Evolutionary conservation across 2,888 invertebrate genomes (phyloP).

Genomic region (Seira musarum): DNA sequence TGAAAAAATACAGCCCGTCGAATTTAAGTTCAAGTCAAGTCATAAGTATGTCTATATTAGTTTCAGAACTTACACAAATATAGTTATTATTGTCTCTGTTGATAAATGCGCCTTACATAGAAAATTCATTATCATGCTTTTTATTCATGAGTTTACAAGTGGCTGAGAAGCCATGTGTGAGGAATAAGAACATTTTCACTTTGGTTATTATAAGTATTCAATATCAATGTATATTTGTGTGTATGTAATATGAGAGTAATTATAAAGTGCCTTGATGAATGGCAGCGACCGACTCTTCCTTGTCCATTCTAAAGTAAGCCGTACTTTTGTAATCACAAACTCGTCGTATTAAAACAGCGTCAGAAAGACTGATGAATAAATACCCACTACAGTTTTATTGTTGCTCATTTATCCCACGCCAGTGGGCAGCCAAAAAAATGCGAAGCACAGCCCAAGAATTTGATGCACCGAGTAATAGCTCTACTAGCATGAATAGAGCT

Average conservation of each 20-base stretch:
- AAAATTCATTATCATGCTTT: slow-evolving; percentile 59
- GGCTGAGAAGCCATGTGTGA: slow-evolving; percentile 12
- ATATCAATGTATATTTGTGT: no score
- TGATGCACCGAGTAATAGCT: background rate
- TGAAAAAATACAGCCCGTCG: no score
- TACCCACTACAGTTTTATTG: background rate
- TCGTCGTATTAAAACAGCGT: background rate
- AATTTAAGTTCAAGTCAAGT: no score
- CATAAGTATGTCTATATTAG: no score
- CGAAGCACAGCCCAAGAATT: background rate
- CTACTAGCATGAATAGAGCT: slow-evolving; percentile 2
- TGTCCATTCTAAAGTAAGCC: background rate
- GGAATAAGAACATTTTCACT: slow-evolving; percentile 1
- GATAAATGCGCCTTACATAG: slow-evolving; percentile 58
- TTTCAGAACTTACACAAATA: no score
- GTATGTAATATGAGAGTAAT: slow-evolving; percentile 2
- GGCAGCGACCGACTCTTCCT: background rate
- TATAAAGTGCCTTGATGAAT: slow-evolving; percentile 1
- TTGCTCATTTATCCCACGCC: background rate
- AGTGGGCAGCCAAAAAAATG: slow-evolving; percentile 13
- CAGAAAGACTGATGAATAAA: background rate
- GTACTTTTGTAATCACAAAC: background rate
- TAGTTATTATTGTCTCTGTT: no score
- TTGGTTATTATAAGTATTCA: no score
- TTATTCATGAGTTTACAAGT: slow-evolving; percentile 60